Evolutionary conservation across 1,140 invertebrate species (phyloP).

Genomic region (Nilaparvata lugens): DNA sequence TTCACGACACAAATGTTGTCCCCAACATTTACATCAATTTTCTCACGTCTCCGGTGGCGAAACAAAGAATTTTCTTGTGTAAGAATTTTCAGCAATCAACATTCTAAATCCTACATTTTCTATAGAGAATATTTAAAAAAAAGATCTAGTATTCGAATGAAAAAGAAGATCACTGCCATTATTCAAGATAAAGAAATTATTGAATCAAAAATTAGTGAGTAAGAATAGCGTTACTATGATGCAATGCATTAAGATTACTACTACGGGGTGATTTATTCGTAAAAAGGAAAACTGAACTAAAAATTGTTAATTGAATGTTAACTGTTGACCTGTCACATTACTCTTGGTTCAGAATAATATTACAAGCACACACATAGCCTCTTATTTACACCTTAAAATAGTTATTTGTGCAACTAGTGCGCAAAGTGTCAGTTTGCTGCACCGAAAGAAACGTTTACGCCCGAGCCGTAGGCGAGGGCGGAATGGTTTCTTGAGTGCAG

Average conservation of each 20-base stretch:
- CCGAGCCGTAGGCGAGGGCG: too few relatives aligned
- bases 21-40: background rate
- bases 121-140: background rate
- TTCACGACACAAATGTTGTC: too few relatives aligned
- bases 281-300: background rate
- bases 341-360: too few relatives aligned
- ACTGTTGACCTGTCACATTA: too few relatives aligned
- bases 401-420: too few relatives aligned
- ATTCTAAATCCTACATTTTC: constrained; percentile 14
- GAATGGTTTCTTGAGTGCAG: too few relatives aligned
- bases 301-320: too few relatives aligned
- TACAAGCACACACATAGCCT: too few relatives aligned
- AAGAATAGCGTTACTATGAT: constrained; percentile 5
- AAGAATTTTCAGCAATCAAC: constrained; percentile 12
- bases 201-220: constrained; percentile 4
- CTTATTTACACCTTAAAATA: too few relatives aligned
- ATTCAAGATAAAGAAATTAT: constrained; percentile 5
- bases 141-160: background rate
- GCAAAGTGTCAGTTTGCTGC: too few relatives aligned
- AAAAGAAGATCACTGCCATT: background rate
- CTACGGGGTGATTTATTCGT: constrained; percentile 8
- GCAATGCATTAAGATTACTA: background rate
- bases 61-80: constrained; percentile 17
- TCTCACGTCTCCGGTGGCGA: constrained; percentile 8
- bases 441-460: too few relatives aligned